Evolutionary conservation across 2,888 invertebrate species (phyloP).

Genomic region (Drosophila atripex): DNA sequence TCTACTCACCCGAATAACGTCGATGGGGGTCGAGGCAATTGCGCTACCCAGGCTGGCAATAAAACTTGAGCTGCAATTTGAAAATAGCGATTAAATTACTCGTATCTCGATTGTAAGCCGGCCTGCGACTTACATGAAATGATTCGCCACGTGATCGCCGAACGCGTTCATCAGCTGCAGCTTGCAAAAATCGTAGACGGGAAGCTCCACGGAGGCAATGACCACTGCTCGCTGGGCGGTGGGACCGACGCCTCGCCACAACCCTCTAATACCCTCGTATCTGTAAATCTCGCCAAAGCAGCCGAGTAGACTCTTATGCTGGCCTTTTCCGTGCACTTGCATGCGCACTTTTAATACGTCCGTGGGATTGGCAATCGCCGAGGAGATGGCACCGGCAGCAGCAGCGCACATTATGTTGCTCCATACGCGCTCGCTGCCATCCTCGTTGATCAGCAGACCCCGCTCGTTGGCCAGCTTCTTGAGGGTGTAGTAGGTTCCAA

Average conservation of each 20-base stretch:
- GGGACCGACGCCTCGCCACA: constrained; percentile 96
- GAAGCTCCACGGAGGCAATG: constrained; percentile 96
- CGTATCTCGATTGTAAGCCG: too few relatives aligned
- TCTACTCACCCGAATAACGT: constrained; percentile 92
- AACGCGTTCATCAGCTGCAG: constrained; percentile 88
- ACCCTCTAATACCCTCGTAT: constrained; percentile 92
- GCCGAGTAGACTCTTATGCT: constrained; percentile 87
- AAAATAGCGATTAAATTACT: background rate
- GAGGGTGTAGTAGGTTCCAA: constrained; percentile 96
- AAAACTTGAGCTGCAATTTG: constrained; percentile 90
- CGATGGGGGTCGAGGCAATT: constrained; percentile 96
- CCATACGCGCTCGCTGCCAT: constrained; percentile 86
- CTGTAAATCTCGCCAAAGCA: constrained; percentile 93
- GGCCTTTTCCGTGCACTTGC: constrained; percentile 89
- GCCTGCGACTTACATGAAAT: constrained; percentile 88
- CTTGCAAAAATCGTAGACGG: constrained; percentile 96
- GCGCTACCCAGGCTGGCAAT: constrained; percentile 96
- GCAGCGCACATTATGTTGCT: constrained; percentile 92
- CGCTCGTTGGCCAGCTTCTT: constrained; percentile 88
- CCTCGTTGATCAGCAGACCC: constrained; percentile 82
- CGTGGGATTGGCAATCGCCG: constrained; percentile 97
- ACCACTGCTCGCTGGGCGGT: constrained; percentile 97
- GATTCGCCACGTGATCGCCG: constrained; percentile 92
- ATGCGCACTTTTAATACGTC: constrained; percentile 98
- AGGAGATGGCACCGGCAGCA: constrained; percentile 90